Evolutionary conservation across 1,140 invertebrate species (phyloP).

Genomic region (Pogonus chalceus): DNA sequence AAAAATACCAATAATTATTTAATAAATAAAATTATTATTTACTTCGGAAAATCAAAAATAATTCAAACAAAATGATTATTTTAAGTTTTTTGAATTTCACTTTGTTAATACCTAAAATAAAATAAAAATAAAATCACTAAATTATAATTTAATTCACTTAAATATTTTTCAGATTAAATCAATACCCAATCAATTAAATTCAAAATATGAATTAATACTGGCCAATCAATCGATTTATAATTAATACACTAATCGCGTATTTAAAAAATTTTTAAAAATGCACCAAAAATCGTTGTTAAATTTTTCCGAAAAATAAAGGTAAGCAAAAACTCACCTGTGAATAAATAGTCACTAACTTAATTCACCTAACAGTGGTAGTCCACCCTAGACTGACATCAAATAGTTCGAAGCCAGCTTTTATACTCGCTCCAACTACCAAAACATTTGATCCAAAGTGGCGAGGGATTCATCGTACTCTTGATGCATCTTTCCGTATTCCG

Average conservation of each 20-base stretch:
- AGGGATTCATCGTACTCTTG: background rate
- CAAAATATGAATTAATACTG: background rate
- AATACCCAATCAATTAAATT: background rate
- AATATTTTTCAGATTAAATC: background rate
- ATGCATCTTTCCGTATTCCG: conserved; percentile 7
- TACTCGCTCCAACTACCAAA: background rate
- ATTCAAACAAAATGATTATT: no score
- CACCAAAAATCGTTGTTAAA: background rate
- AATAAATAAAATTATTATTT: no score
- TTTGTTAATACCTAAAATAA: no score
- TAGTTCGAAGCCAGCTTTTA: background rate
- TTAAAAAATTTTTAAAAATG: background rate
- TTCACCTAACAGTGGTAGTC: background rate
- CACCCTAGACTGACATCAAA: background rate
- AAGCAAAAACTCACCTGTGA: background rate
- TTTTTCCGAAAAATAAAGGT: background rate
- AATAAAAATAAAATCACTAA: no score
- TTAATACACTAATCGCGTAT: background rate
- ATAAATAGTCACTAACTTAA: background rate
- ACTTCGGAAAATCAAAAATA: no score
- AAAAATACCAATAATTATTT: no score
- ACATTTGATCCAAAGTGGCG: background rate
- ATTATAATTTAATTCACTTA: no score
- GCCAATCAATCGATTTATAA: background rate
- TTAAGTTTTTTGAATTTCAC: no score